phyloP scores from a whole-genome alignment of 2,888 invertebrate species.

The Drosophila hamatofila region DNA sequence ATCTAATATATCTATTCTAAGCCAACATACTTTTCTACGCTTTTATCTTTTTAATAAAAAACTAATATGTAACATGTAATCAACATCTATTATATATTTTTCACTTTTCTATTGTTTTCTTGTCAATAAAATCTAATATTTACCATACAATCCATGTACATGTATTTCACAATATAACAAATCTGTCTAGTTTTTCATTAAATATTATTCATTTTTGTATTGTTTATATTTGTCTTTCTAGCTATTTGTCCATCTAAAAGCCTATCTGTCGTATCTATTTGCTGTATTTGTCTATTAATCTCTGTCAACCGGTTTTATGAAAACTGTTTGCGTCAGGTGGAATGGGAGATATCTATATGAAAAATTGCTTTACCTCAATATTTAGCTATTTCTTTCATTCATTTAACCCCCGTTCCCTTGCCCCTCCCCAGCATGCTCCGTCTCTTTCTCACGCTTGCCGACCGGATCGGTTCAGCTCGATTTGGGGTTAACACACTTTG shows the following conservation, averaged over 20 bases:
- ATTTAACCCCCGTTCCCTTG: too few species aligned
- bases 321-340: constrained; percentile 38
- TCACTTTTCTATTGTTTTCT: not conserved
- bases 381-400: not conserved
- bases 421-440: not conserved
- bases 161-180: not conserved
- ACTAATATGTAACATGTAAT: too few species aligned
- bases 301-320: constrained; percentile 45
- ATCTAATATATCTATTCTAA: too few species aligned
- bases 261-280: constrained; percentile 17
- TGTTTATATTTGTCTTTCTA: not conserved
- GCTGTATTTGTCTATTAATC: constrained; percentile 21
- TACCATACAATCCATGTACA: not conserved
- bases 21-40: too few species aligned
- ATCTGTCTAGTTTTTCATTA: not conserved
- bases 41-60: too few species aligned
- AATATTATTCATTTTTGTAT: not conserved
- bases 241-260: constrained; percentile 5
- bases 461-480: constrained; percentile 53
- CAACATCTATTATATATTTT: not conserved
- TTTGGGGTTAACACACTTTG: constrained; percentile 64
- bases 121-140: not conserved
- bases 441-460: constrained; percentile 11
- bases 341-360: constrained; percentile 25
- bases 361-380: constrained; percentile 21